Conservation (phyloP, 2,888 invertebrate species). For the Agrochola litura region DNA sequence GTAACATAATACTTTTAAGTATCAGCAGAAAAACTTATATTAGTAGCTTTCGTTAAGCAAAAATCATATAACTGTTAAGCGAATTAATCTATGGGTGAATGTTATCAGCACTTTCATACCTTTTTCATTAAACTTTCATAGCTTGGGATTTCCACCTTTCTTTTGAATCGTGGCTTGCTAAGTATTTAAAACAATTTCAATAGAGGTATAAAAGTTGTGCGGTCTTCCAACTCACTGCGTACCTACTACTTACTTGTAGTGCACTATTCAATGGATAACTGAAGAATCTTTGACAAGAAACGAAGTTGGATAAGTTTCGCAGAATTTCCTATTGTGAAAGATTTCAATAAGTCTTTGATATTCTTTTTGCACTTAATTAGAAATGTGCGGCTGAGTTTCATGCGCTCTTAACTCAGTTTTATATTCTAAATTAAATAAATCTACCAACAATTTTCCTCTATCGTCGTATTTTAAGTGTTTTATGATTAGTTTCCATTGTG, state of each 20-base stretch:
- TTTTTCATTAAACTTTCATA: background rate
- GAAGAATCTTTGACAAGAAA: conserved; percentile 56
- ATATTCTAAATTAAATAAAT: conserved; percentile 6
- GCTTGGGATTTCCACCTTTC: conserved; percentile 8
- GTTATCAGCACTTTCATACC: background rate
- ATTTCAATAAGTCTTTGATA: conserved; percentile 35
- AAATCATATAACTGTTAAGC: background rate
- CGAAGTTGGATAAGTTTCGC: conserved; percentile 56
- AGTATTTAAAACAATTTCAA: conserved; percentile 66
- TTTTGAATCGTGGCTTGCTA: conserved; percentile 33
- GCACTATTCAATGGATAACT: conserved; percentile 60
- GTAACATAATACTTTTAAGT: too few relatives aligned
- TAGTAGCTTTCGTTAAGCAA: background rate
- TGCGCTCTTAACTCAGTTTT: conserved; percentile 2
- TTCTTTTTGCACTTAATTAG: conserved; percentile 38
- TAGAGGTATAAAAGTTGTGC: conserved; percentile 63
- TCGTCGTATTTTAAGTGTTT: background rate
- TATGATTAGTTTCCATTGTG: conserved; percentile 18
- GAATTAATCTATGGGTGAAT: background rate
- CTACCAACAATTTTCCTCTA: background rate
- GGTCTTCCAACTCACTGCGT: conserved; percentile 38
- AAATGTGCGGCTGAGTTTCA: conserved; percentile 13
- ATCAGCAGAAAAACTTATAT: too few relatives aligned
- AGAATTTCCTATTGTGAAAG: conserved; percentile 44
- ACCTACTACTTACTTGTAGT: conserved; percentile 50